Percentiles rank a stretch among this genome's conserved stretches.
Conservation (phyloP, 2,797 vertebrate genomes). For the Tragelaphus oryx region DNA sequence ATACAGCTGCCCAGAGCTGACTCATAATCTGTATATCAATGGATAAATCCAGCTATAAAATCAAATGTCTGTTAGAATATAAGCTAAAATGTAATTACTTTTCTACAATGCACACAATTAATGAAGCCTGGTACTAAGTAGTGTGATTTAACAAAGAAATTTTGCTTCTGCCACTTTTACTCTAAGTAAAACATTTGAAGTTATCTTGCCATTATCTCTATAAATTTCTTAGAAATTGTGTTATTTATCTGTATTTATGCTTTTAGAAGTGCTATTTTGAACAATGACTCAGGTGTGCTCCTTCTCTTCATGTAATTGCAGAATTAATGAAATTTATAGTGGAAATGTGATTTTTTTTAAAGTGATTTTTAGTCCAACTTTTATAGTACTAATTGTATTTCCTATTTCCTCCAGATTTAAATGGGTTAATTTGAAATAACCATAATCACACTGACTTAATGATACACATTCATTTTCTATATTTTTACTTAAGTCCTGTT, state of each 20-base stretch:
- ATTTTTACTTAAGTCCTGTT: background rate
- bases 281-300: background rate
- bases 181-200: background rate
- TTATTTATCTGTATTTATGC: background rate
- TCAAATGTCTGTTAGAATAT: background rate
- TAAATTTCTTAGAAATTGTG: background rate
- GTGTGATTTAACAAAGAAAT: constrained; percentile 18
- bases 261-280: background rate
- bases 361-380: background rate
- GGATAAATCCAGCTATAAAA: constrained; percentile 32
- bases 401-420: background rate
- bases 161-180: background rate
- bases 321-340: background rate
- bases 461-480: background rate
- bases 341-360: background rate
- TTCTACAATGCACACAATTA: background rate
- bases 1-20: background rate
- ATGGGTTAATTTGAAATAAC: background rate
- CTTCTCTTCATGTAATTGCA: background rate
- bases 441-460: background rate
- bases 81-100: constrained; percentile 16
- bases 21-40: background rate
- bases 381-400: background rate
- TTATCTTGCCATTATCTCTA: constrained; percentile 14
- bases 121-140: background rate